Evolutionary conservation across 2,888 invertebrate species (phyloP).

Genomic region (Pecten maximus): DNA sequence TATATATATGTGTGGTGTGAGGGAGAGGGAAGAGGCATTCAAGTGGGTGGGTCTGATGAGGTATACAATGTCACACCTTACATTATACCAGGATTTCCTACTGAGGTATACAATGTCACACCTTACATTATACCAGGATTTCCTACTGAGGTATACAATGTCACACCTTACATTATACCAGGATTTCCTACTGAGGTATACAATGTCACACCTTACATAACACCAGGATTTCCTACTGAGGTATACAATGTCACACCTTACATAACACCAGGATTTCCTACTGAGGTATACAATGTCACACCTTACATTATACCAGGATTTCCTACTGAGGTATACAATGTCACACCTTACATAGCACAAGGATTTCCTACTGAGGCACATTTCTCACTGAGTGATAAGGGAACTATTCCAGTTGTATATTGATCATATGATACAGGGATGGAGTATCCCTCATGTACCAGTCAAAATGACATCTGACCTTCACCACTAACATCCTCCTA

Average conservation of each 20-base stretch:
- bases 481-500: background rate
- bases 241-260: no score
- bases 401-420: background rate
- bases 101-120: background rate
- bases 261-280: no score
- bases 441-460: background rate
- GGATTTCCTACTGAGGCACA: no score
- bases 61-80: background rate
- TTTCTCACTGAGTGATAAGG: background rate
- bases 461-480: background rate
- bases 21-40: background rate
- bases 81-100: background rate
- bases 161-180: no score
- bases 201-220: no score
- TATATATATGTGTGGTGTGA: background rate
- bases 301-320: background rate
- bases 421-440: background rate
- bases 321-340: background rate
- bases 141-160: no score
- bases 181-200: no score
- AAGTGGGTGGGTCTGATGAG: background rate
- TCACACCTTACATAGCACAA: no score
- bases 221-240: no score
- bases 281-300: background rate
- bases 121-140: no score